Evolutionary conservation across 2,888 invertebrate genomes (phyloP).

Genomic region (Pelosia muscerda): DNA sequence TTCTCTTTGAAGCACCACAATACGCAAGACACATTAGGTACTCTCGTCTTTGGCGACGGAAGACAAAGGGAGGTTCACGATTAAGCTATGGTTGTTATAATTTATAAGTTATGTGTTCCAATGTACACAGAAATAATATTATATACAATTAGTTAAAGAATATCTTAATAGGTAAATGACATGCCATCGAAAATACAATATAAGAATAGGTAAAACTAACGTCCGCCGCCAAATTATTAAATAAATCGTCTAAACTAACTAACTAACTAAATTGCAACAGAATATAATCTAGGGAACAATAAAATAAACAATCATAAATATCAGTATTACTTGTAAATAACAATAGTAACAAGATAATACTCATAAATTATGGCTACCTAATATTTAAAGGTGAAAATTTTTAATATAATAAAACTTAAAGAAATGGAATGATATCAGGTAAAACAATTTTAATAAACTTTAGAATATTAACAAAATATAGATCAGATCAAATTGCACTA

Average conservation of each 20-base stretch:
- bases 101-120: conserved; percentile 28
- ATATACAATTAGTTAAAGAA: conserved; percentile 10
- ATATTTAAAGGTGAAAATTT: conserved; percentile 47
- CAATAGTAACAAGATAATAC: conserved; percentile 48
- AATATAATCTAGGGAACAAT: conserved; percentile 21
- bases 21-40: conserved; percentile 27
- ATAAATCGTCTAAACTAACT: not conserved
- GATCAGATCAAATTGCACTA: conserved; percentile 78
- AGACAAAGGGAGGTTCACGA: conserved; percentile 38
- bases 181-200: not conserved
- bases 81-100: conserved; percentile 23
- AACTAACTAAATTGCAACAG: conserved; percentile 3
- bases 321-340: conserved; percentile 47
- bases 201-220: not conserved
- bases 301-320: conserved; percentile 36
- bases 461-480: conserved; percentile 72
- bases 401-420: conserved; percentile 43
- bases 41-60: conserved; percentile 50
- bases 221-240: conserved; percentile 44
- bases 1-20: conserved; percentile 38
- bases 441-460: conserved; percentile 71
- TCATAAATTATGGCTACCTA: conserved; percentile 54
- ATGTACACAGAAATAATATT: conserved; percentile 40
- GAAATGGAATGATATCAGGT: conserved; percentile 74
- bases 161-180: not conserved